phyloP scores from a whole-genome alignment of 2,797 vertebrate genomes.

The Ctenopoma kingsleyae region DNA sequence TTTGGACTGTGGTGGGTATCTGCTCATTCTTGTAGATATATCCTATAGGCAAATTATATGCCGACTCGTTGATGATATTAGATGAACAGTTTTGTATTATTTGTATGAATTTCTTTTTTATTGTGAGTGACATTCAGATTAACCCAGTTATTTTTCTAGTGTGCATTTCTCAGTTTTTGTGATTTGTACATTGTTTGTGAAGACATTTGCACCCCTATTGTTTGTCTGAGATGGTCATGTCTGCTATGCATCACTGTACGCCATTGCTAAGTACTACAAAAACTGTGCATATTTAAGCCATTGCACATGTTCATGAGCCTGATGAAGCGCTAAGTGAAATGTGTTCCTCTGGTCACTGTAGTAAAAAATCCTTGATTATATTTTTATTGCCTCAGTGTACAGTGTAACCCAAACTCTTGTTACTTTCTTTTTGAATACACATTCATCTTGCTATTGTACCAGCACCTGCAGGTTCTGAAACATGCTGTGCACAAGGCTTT shows the following conservation, averaged over 20 bases:
- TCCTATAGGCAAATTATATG: neutral
- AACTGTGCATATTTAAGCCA: slow-evolving; percentile 25
- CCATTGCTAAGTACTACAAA: slow-evolving; percentile 22
- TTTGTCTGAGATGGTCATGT: slow-evolving; percentile 22
- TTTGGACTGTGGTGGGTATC: too few relatives aligned
- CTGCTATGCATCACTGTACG: slow-evolving; percentile 20
- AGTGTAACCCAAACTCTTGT: slow-evolving; percentile 4
- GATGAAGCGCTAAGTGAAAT: slow-evolving; percentile 19
- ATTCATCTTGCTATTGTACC: slow-evolving; percentile 17
- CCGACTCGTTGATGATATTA: neutral
- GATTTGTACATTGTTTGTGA: slow-evolving; percentile 4
- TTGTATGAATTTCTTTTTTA: too few relatives aligned
- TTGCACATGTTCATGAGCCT: slow-evolving; percentile 15
- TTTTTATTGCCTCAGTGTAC: slow-evolving; percentile 1
- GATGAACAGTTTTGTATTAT: neutral
- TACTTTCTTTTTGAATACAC: slow-evolving; percentile 1
- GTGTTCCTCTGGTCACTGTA: slow-evolving; percentile 14
- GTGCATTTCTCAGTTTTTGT: slow-evolving; percentile 7
- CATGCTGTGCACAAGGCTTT: neutral
- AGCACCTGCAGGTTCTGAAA: slow-evolving; percentile 1
- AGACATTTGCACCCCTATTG: slow-evolving; percentile 22
- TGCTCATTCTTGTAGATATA: too few relatives aligned
- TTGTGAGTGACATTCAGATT: too few relatives aligned
- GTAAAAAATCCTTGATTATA: slow-evolving; percentile 16
- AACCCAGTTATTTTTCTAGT: too few relatives aligned